Conservation (phyloP, 2,113 vertebrate species). For the Muntiacus reevesi region DNA sequence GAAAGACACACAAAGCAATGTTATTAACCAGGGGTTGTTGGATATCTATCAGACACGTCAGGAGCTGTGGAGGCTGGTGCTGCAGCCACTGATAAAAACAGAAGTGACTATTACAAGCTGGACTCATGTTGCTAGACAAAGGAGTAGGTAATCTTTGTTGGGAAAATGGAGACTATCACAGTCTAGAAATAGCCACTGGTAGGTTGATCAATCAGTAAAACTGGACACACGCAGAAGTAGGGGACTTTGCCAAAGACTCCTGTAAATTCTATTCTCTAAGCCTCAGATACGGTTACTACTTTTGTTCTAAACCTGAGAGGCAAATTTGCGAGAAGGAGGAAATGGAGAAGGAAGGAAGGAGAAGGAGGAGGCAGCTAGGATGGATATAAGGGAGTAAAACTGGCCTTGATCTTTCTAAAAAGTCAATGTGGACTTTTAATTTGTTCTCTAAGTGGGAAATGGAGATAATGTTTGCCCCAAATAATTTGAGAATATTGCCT, state of each 20-base stretch:
- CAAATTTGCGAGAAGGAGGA: not conserved
- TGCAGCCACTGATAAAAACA: not conserved
- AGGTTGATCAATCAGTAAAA: not conserved
- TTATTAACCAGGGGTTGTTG: not conserved
- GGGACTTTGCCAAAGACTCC: not conserved
- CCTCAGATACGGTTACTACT: no score
- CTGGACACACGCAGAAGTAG: rapidly evolving
- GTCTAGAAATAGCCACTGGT: not conserved
- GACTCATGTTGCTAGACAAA: no score
- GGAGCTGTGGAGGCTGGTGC: no score
- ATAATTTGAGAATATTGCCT: slow-evolving; percentile 7
- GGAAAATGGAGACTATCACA: not conserved
- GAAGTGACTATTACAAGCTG: not conserved
- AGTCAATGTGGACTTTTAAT: slow-evolving; percentile 16
- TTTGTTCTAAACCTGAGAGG: not conserved
- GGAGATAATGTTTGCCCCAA: not conserved
- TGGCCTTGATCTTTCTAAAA: not conserved
- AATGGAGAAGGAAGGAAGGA: not conserved
- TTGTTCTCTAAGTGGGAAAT: not conserved
- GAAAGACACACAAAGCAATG: not conserved
- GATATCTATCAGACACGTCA: not conserved
- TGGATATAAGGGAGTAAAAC: not conserved
- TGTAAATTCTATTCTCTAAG: not conserved
- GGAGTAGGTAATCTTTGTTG: not conserved
- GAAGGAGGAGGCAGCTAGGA: not conserved